Base-by-base conservation (phyloP, 2,797 vertebrate species). In the Tamandua tetradactyla region DNA sequence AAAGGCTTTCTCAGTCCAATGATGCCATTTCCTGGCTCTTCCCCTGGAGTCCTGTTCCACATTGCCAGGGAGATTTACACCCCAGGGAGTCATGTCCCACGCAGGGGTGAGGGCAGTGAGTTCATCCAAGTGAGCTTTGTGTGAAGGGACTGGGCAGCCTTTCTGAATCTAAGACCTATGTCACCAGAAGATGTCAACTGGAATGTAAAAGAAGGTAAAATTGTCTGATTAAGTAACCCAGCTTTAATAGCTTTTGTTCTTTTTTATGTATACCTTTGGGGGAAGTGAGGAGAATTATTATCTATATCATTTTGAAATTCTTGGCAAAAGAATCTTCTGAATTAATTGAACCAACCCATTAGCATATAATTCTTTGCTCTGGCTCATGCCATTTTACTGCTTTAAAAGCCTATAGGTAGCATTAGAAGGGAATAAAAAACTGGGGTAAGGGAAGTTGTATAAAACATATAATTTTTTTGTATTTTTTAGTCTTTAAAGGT, bases 341-440 rank as follows among this genome's bases (percentile, higher is more conserved):
- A 69, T 92, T 42, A 55, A 90, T 71, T 32, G 35, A 71, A 83
- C n/a, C n/a, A n/a, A n/a, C n/a, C n/a, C 47, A 62, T 83, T 57
- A 82, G 27, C 35, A 71, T 35, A 27, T 3, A 37, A 49, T 79
- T 84, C 47, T 86, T 94, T 93, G 22, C 30, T 68, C 74, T 71
- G 80, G 0, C n/a, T n/a, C n/a, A n/a, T n/a, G n/a, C n/a, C n/a
- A n/a, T 71, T 88, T 96, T 88, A 30, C 32, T 92, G 8, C 90
- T 66, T 69, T 74, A 20, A 66, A 91, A 93, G 20, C 93, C 89
- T 81, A 7, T 81, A 95, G 89, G 44, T 96, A 86, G 72, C 76
- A 87, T 89, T 91, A 94, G 64, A 94, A 71, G 47, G 52, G 88
- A 95, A 88, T 44, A 87, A 78, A 90, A 96, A 37, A 80, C 14